Base-by-base conservation (phyloP, 1,140 invertebrate species). In the Solenopsis fugax region DNA sequence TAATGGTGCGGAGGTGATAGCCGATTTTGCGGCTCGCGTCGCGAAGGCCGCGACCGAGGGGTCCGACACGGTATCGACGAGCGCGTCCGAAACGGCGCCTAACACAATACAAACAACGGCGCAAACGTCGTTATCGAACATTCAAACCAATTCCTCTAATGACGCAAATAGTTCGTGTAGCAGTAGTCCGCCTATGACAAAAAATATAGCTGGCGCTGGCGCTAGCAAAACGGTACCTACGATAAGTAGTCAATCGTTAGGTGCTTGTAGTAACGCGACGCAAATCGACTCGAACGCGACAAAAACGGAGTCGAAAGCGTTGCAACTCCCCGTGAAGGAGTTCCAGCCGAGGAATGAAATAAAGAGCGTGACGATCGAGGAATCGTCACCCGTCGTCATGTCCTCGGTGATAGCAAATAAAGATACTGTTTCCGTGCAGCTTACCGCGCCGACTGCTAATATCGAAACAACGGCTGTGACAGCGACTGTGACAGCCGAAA, bases 11-110 rank as follows among this genome's bases (percentile, higher is more conserved):
- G 92, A 92, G 71, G 88, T 91, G 87, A 91, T 94, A 76, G 94
- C 94, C 34, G 92, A 93, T 77, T 95, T 95, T 77, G 94, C 94
- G 67, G 93, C 93, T 24, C 92, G 90, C 12, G 94, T 95, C 34
- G 93, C 93, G 7, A 94, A 94, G 90, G 89, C 91, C 50, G 90
- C 92, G 64, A 93, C 91, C 71, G 94, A 94, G 75, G 89, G 87
- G 34, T 90, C 89, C 10, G 90, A 78, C 45, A 73, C 88, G 73
- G 88, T 91, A 75, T 41, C 89, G 78, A 72, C 89, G 60, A 87
- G 69, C 50, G 67, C 86, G 45, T 50, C 88, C 18, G 87, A 88
- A 41, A 52, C 85, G 54, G 45, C 86, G 48, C n/a, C 78, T 21
- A 82, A 73, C 13, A 75, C 73, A 18, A 54, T 87, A 18, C 89